Evolutionary conservation across 2,797 vertebrate species (phyloP).

Genomic region (Alca torda): DNA sequence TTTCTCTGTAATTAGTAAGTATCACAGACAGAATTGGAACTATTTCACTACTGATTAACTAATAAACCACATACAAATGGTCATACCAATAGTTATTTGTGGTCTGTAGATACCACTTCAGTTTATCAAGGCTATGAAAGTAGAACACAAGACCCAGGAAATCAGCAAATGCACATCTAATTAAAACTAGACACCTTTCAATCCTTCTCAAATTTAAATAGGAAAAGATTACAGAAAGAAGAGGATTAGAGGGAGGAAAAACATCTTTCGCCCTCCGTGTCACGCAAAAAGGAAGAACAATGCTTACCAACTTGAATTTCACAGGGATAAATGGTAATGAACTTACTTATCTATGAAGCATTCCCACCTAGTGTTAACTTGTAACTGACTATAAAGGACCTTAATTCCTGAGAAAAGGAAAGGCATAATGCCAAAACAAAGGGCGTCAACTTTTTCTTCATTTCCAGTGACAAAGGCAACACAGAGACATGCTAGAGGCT

Average conservation of each 20-base stretch:
- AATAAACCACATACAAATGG: neutral
- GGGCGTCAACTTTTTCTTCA: neutral
- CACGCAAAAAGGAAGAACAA: neutral
- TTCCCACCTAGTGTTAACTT: slow-evolving; percentile 14
- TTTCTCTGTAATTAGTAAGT: neutral
- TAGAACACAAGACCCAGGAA: neutral
- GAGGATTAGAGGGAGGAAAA: neutral
- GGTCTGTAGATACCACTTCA: neutral
- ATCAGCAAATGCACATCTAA: neutral
- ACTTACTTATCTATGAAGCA: slow-evolving; percentile 6
- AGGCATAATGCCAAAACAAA: slow-evolving; percentile 16
- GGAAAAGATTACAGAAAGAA: slow-evolving; percentile 1
- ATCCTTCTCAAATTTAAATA: neutral
- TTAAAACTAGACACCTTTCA: slow-evolving; percentile 13
- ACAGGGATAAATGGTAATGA: slow-evolving; percentile 27
- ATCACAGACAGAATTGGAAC: neutral
- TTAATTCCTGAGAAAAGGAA: slow-evolving; percentile 1
- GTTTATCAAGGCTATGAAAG: neutral
- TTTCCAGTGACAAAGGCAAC: neutral
- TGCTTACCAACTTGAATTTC: neutral
- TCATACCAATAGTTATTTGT: neutral
- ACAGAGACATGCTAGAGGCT: neutral
- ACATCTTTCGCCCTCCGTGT: neutral
- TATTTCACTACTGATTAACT: neutral
- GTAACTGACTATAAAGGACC: neutral